These are phyloP conservation scores for Cheilosia vernalis DNA, from an alignment of 2,888 invertebrate genomes.

Conservation along the genomic window DNA sequence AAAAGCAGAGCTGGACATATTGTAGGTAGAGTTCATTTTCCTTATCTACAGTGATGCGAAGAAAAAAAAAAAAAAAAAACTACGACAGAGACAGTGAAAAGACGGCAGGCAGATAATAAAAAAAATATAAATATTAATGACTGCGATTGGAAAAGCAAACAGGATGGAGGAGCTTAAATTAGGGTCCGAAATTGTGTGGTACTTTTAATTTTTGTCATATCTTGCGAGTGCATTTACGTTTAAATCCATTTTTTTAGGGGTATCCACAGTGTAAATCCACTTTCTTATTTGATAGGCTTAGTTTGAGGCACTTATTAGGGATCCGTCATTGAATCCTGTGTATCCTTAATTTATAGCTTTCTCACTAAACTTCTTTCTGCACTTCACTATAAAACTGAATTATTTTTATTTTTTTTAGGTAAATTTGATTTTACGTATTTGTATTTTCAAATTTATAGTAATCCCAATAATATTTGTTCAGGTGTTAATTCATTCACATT, in stretches of 20 bases:
- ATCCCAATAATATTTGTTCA: too few relatives aligned
- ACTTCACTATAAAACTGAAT: conserved; percentile 9
- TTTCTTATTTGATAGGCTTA: background rate
- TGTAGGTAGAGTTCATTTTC: background rate
- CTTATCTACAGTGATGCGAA: background rate
- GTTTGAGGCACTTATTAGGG: conserved; percentile 22
- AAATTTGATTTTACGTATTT: background rate
- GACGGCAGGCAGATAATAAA: background rate
- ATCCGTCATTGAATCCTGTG: conserved; percentile 9
- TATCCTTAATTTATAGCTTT: background rate
- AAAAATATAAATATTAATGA: too few relatives aligned
- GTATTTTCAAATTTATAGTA: too few relatives aligned
- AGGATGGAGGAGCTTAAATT: background rate
- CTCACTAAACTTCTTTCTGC: background rate
- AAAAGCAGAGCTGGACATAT: background rate
- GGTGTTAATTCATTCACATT: background rate
- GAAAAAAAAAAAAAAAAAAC: conserved; percentile 25
- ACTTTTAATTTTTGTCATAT: background rate
- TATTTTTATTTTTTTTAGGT: background rate
- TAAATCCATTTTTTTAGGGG: conserved; percentile 5
- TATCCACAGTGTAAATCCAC: conserved; percentile 27
- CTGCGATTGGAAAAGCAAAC: background rate
- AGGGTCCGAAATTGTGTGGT: background rate
- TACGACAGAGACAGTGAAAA: conserved; percentile 1
- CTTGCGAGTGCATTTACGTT: background rate